phyloP scores from a whole-genome alignment of 2,113 vertebrate genomes.

The Nothoprocta perdicaria region DNA sequence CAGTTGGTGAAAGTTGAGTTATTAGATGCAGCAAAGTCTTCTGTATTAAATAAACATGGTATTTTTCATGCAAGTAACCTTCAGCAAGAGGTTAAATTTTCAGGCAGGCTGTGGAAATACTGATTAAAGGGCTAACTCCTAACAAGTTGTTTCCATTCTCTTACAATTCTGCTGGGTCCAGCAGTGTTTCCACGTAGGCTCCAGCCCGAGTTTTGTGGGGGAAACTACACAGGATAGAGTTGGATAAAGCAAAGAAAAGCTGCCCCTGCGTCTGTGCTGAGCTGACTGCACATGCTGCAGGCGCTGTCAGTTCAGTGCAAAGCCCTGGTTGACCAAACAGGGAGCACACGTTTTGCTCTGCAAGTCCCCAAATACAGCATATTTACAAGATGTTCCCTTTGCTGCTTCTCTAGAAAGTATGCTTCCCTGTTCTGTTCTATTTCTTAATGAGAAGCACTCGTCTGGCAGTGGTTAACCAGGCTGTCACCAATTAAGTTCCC shows the following conservation, averaged over 20 bases:
- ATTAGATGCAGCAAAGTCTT: neutral
- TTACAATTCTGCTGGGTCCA: neutral
- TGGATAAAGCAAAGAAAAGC: neutral
- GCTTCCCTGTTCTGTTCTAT: neutral
- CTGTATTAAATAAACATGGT: rapidly evolving
- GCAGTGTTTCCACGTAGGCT: neutral
- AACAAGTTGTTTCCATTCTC: neutral
- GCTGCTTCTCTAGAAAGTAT: neutral
- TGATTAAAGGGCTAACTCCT: neutral
- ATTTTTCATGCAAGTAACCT: neutral
- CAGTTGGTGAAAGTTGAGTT: rapidly evolving
- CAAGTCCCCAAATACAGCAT: rapidly evolving
- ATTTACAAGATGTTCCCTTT: neutral
- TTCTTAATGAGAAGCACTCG: neutral
- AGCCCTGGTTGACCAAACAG: neutral
- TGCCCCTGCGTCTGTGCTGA: rapidly evolving
- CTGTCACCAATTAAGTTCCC: rapidly evolving
- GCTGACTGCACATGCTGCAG: neutral
- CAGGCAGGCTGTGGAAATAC: neutral
- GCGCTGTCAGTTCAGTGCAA: neutral
- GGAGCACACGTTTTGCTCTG: neutral
- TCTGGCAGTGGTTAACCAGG: conserved; percentile 2
- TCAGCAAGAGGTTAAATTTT: neutral
- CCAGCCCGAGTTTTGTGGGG: neutral
- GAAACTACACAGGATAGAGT: rapidly evolving